A percentile compares a stretch with the other conserved stretches of the same genome.
These are phyloP conservation scores for Gnathonemus echidnorhynchus DNA, from an alignment of 2,113 vertebrate genomes.

Conservation along the genomic window DNA sequence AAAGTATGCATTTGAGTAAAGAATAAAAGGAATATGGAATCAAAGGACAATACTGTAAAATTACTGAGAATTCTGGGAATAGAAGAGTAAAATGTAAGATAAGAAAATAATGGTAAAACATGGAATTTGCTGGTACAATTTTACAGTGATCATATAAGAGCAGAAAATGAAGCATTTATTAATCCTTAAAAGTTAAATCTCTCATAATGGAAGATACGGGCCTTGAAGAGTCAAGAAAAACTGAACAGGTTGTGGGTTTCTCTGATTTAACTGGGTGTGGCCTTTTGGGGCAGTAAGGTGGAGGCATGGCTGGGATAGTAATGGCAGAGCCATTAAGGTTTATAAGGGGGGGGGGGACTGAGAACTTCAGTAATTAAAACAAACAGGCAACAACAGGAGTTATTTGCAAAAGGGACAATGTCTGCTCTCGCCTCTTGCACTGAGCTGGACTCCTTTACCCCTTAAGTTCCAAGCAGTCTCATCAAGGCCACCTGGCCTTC, in stretches of 20 bases:
- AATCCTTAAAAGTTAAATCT: not conserved
- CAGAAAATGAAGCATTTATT: not conserved
- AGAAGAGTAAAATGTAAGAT: not conserved
- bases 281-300: not conserved
- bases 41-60: not conserved
- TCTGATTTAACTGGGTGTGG: not conserved
- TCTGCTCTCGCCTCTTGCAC: not conserved
- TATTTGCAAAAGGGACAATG: not conserved
- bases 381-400: not conserved
- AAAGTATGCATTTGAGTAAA: not conserved
- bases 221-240: not conserved
- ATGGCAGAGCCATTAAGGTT: not conserved
- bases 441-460: not conserved
- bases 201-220: not conserved
- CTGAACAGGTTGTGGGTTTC: not conserved
- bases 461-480: not conserved
- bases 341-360: not conserved
- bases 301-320: not conserved
- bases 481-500: not conserved
- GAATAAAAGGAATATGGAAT: not conserved
- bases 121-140: not conserved
- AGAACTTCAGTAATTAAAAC: not conserved
- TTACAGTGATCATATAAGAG: not conserved
- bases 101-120: not conserved
- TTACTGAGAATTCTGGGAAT: not conserved